Evolutionary conservation across 2,113 vertebrate genomes (phyloP).

Genomic region (Cygnus atratus): DNA sequence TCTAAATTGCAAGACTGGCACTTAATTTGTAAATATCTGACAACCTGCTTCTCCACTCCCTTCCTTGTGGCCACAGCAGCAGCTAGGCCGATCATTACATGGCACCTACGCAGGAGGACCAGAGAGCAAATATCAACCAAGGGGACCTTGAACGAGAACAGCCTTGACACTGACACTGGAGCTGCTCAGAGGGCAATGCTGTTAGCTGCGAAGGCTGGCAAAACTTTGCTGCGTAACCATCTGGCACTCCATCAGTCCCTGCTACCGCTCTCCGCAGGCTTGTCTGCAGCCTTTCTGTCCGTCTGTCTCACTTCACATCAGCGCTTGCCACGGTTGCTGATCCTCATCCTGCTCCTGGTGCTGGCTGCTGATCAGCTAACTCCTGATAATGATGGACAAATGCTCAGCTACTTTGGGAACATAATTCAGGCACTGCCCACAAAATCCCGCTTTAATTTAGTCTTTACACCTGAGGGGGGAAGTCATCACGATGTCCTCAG

Average conservation of each 20-base stretch:
- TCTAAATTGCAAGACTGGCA: background rate
- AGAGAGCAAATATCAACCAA: background rate
- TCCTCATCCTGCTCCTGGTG: background rate
- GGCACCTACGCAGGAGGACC: background rate
- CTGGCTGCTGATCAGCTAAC: background rate
- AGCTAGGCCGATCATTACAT: background rate
- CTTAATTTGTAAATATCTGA: background rate
- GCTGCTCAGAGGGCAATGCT: background rate
- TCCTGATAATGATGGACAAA: background rate
- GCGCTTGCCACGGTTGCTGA: rapidly evolving
- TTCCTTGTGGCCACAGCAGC: rapidly evolving
- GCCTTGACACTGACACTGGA: background rate
- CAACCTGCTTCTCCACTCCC: background rate
- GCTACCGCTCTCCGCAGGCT: rapidly evolving
- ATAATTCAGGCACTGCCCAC: background rate
- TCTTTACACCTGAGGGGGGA: background rate
- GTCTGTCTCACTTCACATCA: background rate
- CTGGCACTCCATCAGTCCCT: background rate
- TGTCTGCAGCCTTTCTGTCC: background rate
- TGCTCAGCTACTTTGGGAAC: background rate
- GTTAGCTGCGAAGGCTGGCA: background rate
- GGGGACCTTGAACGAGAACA: background rate
- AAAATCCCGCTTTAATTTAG: background rate
- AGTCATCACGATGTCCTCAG: background rate
- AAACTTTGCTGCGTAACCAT: background rate